Conservation (phyloP, 2,888 invertebrate genomes). For the Drosophila tanythrix region DNA sequence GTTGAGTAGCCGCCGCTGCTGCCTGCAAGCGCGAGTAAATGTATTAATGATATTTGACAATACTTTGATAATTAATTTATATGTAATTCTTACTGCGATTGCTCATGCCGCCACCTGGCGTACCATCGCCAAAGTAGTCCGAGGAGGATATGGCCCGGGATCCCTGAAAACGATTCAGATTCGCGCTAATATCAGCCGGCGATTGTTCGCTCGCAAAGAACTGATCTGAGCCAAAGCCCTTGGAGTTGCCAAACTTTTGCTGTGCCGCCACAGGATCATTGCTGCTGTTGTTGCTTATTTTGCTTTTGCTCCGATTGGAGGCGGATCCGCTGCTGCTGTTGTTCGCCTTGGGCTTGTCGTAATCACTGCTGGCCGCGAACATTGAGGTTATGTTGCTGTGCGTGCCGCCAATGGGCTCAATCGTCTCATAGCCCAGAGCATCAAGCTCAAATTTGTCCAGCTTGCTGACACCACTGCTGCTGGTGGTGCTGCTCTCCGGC, state of each 20-base stretch:
- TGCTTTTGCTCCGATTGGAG: constrained; percentile 44
- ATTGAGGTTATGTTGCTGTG: constrained; percentile 84
- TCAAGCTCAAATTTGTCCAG: constrained; percentile 82
- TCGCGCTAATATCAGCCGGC: constrained; percentile 83
- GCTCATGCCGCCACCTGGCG: constrained; percentile 68
- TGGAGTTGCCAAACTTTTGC: constrained; percentile 98
- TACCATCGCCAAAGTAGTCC: constrained; percentile 93
- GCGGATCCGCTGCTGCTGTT: constrained; percentile 10
- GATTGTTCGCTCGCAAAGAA: constrained; percentile 92
- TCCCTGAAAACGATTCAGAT: constrained; percentile 93
- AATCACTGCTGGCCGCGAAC: constrained; percentile 76
- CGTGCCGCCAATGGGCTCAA: constrained; percentile 83
- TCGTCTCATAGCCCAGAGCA: constrained; percentile 84
- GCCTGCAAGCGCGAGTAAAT: constrained; percentile 49
- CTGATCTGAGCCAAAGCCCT: constrained; percentile 99
- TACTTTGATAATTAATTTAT: not conserved
- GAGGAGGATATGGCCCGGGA: constrained; percentile 97
- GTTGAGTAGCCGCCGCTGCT: constrained; percentile 75
- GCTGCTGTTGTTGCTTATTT: constrained; percentile 38
- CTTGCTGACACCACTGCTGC: constrained; percentile 61
- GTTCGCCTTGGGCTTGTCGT: constrained; percentile 56
- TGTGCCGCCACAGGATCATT: constrained; percentile 87
- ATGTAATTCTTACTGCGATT: constrained; percentile 47
- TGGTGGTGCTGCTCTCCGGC: constrained; percentile 38
- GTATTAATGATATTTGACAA: not conserved